A percentile compares a stretch with the other conserved stretches of the same genome.
phyloP scores from a whole-genome alignment of 2,888 invertebrate species.

The Drosophila greeni region DNA sequence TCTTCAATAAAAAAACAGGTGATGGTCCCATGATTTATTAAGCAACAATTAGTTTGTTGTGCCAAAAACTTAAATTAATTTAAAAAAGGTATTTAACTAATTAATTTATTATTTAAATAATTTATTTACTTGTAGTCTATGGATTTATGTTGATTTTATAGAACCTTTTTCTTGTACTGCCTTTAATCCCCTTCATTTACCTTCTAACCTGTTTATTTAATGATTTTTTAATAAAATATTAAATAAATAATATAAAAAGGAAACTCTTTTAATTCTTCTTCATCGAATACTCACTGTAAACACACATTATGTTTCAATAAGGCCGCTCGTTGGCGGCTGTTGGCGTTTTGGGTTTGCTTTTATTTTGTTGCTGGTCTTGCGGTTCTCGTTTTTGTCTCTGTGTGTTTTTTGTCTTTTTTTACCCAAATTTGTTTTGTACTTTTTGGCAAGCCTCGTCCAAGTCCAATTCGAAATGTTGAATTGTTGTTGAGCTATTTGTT shows the following conservation, averaged over 20 bases:
- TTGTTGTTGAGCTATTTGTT: slow-evolving; percentile 47
- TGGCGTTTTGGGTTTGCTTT: slow-evolving; percentile 26
- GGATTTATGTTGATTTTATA: not conserved
- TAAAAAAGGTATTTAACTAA: no score
- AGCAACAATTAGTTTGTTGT: no score
- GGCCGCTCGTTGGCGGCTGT: slow-evolving; percentile 51
- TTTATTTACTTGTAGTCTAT: no score
- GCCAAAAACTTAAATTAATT: no score
- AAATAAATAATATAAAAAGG: no score
- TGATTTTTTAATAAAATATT: no score
- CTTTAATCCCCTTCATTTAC: no score
- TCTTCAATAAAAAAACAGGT: no score
- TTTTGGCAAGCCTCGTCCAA: slow-evolving; percentile 42
- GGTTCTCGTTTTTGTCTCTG: slow-evolving; percentile 40
- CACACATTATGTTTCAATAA: slow-evolving; percentile 50
- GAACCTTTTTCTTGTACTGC: not conserved
- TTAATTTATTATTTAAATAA: no score
- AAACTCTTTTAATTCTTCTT: not conserved
- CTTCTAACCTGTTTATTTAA: not conserved
- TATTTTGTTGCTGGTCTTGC: slow-evolving; percentile 39
- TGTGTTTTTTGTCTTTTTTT: slow-evolving; percentile 8
- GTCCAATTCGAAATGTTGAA: slow-evolving; percentile 37
- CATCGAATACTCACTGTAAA: slow-evolving; percentile 34
- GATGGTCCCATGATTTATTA: no score
- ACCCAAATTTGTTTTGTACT: not conserved